A percentile compares a stretch with the other conserved stretches of the same genome.
These are phyloP conservation scores for Leptinotarsa haldemani DNA, from an alignment of 2,888 invertebrate genomes.

Conservation along the genomic window DNA sequence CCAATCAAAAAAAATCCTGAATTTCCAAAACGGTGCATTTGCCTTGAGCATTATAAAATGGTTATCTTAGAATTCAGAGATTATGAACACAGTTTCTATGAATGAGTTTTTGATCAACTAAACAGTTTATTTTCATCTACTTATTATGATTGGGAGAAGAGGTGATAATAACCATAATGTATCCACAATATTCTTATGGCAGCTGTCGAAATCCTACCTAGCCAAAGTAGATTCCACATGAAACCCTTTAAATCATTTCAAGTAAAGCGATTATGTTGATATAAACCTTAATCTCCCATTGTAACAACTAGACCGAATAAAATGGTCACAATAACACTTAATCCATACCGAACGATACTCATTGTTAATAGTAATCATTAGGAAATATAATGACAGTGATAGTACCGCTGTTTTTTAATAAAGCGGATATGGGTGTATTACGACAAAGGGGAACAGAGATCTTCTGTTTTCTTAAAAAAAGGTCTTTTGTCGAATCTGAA, in stretches of 20 bases:
- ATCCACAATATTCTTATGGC: slow-evolving; percentile 19
- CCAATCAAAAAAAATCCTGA: too few species aligned
- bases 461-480: slow-evolving; percentile 47
- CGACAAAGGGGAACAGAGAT: slow-evolving; percentile 37
- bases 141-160: too few species aligned
- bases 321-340: slow-evolving; percentile 43
- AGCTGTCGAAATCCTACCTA: slow-evolving; percentile 44
- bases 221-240: slow-evolving; percentile 32
- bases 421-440: slow-evolving; percentile 45
- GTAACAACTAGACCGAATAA: slow-evolving; percentile 33
- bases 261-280: slow-evolving; percentile 53
- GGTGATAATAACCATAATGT: neutral
- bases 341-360: slow-evolving; percentile 43
- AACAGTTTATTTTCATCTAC: too few species aligned
- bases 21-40: too few species aligned
- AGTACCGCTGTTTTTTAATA: slow-evolving; percentile 31
- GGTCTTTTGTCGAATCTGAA: slow-evolving; percentile 52
- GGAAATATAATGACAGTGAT: slow-evolving; percentile 32
- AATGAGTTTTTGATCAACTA: too few species aligned
- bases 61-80: too few species aligned
- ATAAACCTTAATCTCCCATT: slow-evolving; percentile 54
- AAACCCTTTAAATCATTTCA: slow-evolving; percentile 33
- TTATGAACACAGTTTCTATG: too few species aligned
- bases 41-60: too few species aligned
- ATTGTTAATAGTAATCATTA: slow-evolving; percentile 21